phyloP scores from a whole-genome alignment of 2,113 vertebrate genomes.

The Erinaceus europaeus region DNA sequence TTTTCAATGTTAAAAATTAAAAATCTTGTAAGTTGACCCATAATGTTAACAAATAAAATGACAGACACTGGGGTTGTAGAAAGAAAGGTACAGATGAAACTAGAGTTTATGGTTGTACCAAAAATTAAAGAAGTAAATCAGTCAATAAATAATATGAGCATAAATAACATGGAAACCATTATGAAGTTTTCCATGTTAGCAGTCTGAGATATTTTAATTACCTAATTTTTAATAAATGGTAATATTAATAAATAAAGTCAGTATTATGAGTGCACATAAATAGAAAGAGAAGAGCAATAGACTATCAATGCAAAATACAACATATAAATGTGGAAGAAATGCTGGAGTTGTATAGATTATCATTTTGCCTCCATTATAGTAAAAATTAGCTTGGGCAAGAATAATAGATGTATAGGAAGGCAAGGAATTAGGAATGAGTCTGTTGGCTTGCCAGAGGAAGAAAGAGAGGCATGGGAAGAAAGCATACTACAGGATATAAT shows the following conservation, averaged over 20 bases:
- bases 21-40: neutral
- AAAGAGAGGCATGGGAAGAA: too few species aligned
- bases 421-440: neutral
- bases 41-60: neutral
- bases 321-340: accelerated
- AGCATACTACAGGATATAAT: too few species aligned
- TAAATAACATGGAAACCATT: neutral
- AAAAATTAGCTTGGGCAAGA: neutral
- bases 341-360: neutral
- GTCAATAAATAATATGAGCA: neutral
- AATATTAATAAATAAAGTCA: neutral
- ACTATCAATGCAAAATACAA: neutral
- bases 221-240: too few species aligned
- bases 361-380: neutral
- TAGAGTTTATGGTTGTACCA: neutral
- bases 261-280: neutral
- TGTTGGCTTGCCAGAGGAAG: too few species aligned
- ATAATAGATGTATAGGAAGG: neutral
- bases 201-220: neutral
- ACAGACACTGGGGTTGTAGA: neutral
- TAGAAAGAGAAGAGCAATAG: neutral
- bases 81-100: neutral
- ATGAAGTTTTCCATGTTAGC: neutral
- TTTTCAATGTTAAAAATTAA: neutral
- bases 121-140: neutral